A percentile compares a stretch with the other conserved stretches of the same genome.
Conservation (phyloP, 2,888 invertebrate genomes). For the Drosophila fulvimacula region DNA sequence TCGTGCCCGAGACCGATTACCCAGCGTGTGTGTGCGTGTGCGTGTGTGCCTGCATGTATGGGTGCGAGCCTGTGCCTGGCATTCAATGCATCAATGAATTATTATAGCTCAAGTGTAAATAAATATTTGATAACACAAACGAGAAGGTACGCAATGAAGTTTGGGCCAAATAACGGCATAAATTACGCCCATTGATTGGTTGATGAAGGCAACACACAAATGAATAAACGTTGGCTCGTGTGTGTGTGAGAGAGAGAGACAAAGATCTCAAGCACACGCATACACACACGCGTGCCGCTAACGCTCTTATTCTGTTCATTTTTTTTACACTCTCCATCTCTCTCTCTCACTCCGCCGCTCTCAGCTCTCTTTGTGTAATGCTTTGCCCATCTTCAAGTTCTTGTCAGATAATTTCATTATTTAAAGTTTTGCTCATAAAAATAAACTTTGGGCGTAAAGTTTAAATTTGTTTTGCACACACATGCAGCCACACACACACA, state of each 20-base stretch:
- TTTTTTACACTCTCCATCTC: slow-evolving; percentile 4
- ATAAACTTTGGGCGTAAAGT: slow-evolving; percentile 77
- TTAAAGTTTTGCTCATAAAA: slow-evolving; percentile 76
- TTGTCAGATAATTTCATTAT: slow-evolving; percentile 78
- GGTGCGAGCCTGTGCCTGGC: slow-evolving; percentile 69
- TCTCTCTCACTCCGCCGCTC: slow-evolving; percentile 8
- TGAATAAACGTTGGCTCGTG: slow-evolving; percentile 52
- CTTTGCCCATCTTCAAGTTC: slow-evolving; percentile 66
- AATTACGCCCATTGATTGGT: slow-evolving; percentile 71
- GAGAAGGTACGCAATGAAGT: slow-evolving; percentile 32
- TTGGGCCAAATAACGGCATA: slow-evolving; percentile 50
- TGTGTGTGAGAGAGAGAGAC: slow-evolving; percentile 4
- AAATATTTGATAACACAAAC: slow-evolving; percentile 68
- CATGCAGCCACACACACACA: slow-evolving; percentile 24
- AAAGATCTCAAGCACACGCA: slow-evolving; percentile 24
- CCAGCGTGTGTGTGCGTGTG: slow-evolving; percentile 27
- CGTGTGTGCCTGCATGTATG: background rate
- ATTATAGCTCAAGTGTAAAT: slow-evolving; percentile 76
- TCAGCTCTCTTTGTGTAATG: slow-evolving; percentile 35
- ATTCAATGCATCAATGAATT: slow-evolving; percentile 74
- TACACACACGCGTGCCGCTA: slow-evolving; percentile 12
- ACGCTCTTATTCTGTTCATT: slow-evolving; percentile 6
- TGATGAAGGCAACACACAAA: slow-evolving; percentile 38
- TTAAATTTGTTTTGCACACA: slow-evolving; percentile 76
- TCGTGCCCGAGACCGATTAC: slow-evolving; percentile 59